A percentile compares a stretch with the other conserved stretches of the same genome.
These are phyloP conservation scores for Hippocampus barbouri DNA, from an alignment of 2,113 vertebrate species.

Conservation along the genomic window DNA sequence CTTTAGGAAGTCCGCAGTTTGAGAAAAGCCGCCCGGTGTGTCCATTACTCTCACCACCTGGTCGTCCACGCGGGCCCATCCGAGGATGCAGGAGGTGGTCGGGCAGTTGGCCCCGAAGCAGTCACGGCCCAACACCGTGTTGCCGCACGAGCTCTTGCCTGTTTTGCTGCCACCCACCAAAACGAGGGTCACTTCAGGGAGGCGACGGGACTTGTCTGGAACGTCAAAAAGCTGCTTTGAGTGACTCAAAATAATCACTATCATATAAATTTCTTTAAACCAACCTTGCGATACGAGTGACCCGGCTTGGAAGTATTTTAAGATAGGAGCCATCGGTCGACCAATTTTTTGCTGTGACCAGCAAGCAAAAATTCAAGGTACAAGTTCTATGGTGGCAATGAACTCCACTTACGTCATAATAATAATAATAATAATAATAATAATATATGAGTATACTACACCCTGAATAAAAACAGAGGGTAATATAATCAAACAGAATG, in stretches of 20 bases:
- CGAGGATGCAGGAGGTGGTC: conserved; percentile 26
- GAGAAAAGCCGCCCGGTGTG: conserved; percentile 42
- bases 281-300: too few relatives aligned
- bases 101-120: conserved; percentile 24
- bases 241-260: neutral
- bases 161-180: conserved; percentile 52
- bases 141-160: conserved; percentile 67
- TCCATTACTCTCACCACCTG: conserved; percentile 51
- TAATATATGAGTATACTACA: too few relatives aligned
- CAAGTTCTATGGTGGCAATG: too few relatives aligned
- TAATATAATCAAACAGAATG: too few relatives aligned
- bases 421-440: too few relatives aligned
- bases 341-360: too few relatives aligned
- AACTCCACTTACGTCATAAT: too few relatives aligned
- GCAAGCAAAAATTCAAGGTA: too few relatives aligned
- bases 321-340: too few relatives aligned
- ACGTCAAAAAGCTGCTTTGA: neutral
- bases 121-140: conserved; percentile 58
- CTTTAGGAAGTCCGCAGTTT: conserved; percentile 35
- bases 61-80: conserved; percentile 8
- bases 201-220: conserved; percentile 37
- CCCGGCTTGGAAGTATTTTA: too few relatives aligned
- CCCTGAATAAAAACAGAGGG: too few relatives aligned
- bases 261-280: neutral
- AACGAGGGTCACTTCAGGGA: conserved; percentile 39